Evolutionary conservation across 2,888 invertebrate species (phyloP), one percentile per base, ranked within the genome.

Genomic region (Apotomis betuletana): DNA sequence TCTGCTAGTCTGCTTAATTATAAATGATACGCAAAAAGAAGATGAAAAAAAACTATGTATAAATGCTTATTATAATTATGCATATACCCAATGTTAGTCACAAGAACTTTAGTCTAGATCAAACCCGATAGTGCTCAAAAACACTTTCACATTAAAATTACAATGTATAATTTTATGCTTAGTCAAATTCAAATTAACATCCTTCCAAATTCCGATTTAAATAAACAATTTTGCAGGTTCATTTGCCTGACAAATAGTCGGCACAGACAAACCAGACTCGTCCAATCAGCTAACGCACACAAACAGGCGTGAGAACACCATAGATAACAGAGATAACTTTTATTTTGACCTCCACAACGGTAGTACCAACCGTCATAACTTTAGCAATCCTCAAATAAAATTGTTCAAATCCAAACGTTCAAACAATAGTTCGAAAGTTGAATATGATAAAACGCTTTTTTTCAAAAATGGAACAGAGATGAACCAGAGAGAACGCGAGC

Each of bases 241-340:
- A 80, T 79, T 78, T 79, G 81, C 79, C 81, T 87, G 89, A 89
- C 87, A 87, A 89, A 90, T 90, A 83, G 87, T 85, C 79, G 83
- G 77, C 80, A 82, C 82, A 84, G 81, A 81, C 80, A 81, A 83
- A 83, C 80, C 82, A 79, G 86, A 88, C 87, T 86, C 87, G 83
- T 85, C 82, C 84, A 85, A 87, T 85, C 80, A 81, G 81, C 79
- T 87, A 85, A 85, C 83, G 84, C 81, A 78, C 77, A 84, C 86
- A 86, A 82, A 88, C 86, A 82, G 87, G 85, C 90, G 91, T 90
- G 90, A 90, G 90, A 91, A 91, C 86, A 86, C 77, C 81, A 74
- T 76, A 84, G 87, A 87, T 87, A 87, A 84, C 85, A 84, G 85
- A 85, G 86, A 85, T 80, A 86, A 85, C 86, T 82, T 85, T 86